A percentile compares a stretch with the other conserved stretches of the same genome.
Evolutionary conservation across 1,140 invertebrate genomes (phyloP).

Genomic region (silkworm (Bombyx mori)): ASM3026992v2 NC_085107.1:6617001-6617500

Average conservation of each 20-base stretch:
- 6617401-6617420: background rate
- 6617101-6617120: slow-evolving; percentile 58
- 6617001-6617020: slow-evolving; percentile 38
- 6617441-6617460: slow-evolving; percentile 48
- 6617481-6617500: slow-evolving; percentile 67
- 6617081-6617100: slow-evolving; percentile 78
- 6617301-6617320: background rate
- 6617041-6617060: slow-evolving; percentile 74
- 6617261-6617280: too few relatives aligned
- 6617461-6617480: slow-evolving; percentile 72
- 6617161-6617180: background rate
- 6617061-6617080: slow-evolving; percentile 81
- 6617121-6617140: slow-evolving; percentile 50
- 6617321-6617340: too few relatives aligned
- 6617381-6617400: background rate
- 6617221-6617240: too few relatives aligned
- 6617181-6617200: too few relatives aligned
- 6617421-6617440: background rate
- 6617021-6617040: slow-evolving; percentile 33
- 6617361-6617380: too few relatives aligned
- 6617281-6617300: too few relatives aligned
- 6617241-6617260: too few relatives aligned
- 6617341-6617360: too few relatives aligned
- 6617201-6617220: too few relatives aligned
- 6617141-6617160: slow-evolving; percentile 77